Percentiles rank a stretch among this genome's conserved stretches.
These are phyloP conservation scores for Cephalophus harveyi DNA, from an alignment of 2,113 vertebrate genomes.

Conservation along the genomic window DNA sequence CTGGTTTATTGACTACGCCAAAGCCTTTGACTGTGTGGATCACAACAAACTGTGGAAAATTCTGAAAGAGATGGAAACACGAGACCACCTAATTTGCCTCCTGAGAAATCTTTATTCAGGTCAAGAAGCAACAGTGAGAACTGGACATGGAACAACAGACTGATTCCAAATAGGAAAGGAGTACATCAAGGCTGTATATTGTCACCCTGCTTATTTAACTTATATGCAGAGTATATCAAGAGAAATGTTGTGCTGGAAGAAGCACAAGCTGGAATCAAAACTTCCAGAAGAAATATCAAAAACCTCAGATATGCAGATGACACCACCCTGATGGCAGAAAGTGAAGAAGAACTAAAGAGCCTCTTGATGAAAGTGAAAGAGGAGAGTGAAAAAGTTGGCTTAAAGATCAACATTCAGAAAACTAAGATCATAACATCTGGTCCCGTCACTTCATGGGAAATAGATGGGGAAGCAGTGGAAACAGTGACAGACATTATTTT, in stretches of 20 bases:
- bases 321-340: neutral
- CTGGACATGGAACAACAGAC: neutral
- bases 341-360: neutral
- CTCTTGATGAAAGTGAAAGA: neutral
- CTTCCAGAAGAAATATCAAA: neutral
- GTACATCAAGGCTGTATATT: neutral
- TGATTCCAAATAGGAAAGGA: neutral
- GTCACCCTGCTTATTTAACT: neutral
- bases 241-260: rapidly evolving
- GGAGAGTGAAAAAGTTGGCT: neutral
- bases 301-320: neutral
- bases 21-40: neutral
- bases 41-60: neutral
- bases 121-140: neutral
- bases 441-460: neutral
- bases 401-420: neutral
- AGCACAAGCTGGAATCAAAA: neutral
- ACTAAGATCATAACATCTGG: neutral
- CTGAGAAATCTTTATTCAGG: neutral
- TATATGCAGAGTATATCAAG: neutral
- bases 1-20: neutral
- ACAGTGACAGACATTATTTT: neutral
- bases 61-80: neutral
- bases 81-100: neutral
- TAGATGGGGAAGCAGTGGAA: neutral